A percentile compares a stretch with the other conserved stretches of the same genome.
These are phyloP conservation scores for Microchirus variegatus DNA, from an alignment of 2,797 vertebrate genomes.

Conservation along the genomic window DNA sequence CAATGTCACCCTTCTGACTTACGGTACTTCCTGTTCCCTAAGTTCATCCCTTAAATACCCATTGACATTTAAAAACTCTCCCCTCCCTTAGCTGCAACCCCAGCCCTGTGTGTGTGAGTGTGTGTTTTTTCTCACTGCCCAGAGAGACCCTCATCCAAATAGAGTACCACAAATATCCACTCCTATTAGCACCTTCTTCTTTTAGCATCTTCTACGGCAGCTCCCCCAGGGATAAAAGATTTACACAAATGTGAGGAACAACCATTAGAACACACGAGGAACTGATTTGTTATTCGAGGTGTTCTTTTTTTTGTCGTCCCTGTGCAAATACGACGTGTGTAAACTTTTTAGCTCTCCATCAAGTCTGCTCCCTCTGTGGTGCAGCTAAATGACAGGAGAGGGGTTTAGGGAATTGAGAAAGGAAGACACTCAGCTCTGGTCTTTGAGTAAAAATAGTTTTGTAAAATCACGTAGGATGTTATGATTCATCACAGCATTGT, in stretches of 20 bases:
- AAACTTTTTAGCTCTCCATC: constrained; percentile 17
- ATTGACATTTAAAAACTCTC: too few relatives aligned
- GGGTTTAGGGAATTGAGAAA: constrained; percentile 51
- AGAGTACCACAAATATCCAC: constrained; percentile 6
- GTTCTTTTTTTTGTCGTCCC: constrained; percentile 13
- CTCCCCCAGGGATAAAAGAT: constrained; percentile 22
- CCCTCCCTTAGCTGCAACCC: too few relatives aligned
- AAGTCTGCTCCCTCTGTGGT: constrained; percentile 35
- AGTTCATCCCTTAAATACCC: too few relatives aligned
- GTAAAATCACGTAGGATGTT: constrained; percentile 58
- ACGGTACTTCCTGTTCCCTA: too few relatives aligned
- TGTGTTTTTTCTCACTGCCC: too few relatives aligned
- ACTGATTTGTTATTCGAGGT: constrained; percentile 27
- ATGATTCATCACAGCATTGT: constrained; percentile 48
- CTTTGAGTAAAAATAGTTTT: constrained; percentile 58
- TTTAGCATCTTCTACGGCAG: constrained; percentile 13
- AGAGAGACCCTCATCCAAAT: constrained; percentile 1
- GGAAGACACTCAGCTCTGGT: constrained; percentile 31
- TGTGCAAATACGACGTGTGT: constrained; percentile 15
- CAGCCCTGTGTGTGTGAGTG: constrained; percentile 3
- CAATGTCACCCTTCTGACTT: too few relatives aligned
- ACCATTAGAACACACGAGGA: constrained; percentile 2
- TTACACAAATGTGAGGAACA: constrained; percentile 33
- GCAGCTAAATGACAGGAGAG: constrained; percentile 46
- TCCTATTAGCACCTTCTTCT: constrained; percentile 9